Evolutionary conservation across 2,888 invertebrate genomes (phyloP), one percentile per base, ranked within the genome.

Genomic region (Thymelicus acteon): DNA sequence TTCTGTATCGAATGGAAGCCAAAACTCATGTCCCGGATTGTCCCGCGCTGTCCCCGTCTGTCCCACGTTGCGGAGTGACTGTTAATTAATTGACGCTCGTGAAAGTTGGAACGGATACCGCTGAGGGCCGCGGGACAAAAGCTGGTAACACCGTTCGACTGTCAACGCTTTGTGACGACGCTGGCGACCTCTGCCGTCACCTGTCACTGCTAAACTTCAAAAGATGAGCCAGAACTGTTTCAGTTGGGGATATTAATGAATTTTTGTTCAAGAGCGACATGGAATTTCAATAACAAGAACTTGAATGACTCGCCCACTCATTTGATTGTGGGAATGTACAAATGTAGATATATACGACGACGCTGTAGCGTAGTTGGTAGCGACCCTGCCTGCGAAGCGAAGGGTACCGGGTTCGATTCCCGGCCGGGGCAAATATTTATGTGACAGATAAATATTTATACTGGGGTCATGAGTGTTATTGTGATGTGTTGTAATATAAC

Each of bases 51-150:
- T 89, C 85, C 75, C 8, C 10, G 82, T 79, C 82, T 52, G 52
- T 52, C 52, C 31, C 44, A 12, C 12, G 84, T 81, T 81, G 69
- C 76, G 68, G 75, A 60, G 60, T 75, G 85, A 81, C 81, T 80
- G 85, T 88, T 91, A 89, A 92, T 92, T 92, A 91, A 91, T 92
- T 85, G 89, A 86, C 89, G 83, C 80, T 79, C 77, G 78, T 77
- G 86, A 87, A 88, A 88, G 85, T 84, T 81, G 75, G 62, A 57
- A 67, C 49, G 52, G 67, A 68, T 19, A 44, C 47, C 60, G 81
- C 75, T 78, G 72, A 76, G 75, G 75, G 73, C 76, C n/a, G 7
- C 71, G 69, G 69, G 73, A 75, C 77, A 77, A 71, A 73, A 8
- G 68, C 47, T 62, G 61, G 52, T 47, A 24, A 47, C 47, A 39